Percentiles rank a stretch among this genome's conserved stretches.
These are phyloP conservation scores for Batillaria attramentaria DNA, from an alignment of 1,140 invertebrate genomes.

Conservation along the genomic window DNA sequence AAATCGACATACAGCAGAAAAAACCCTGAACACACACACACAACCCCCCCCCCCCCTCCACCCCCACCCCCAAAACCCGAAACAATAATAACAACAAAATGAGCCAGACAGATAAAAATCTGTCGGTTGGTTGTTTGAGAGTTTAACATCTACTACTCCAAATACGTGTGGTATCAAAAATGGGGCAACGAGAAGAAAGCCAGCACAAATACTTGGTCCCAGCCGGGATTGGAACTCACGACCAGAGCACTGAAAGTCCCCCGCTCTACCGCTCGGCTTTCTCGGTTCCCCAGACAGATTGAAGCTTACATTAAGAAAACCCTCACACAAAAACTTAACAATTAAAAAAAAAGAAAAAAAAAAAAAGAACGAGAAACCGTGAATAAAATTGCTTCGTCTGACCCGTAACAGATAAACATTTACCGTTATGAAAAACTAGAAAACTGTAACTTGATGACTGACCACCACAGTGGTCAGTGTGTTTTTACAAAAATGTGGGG, in stretches of 20 bases:
- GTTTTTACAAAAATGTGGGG: neutral
- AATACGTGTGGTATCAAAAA: no score
- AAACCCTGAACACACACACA: no score
- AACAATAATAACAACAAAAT: no score
- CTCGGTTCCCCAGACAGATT: neutral
- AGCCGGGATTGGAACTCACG: neutral
- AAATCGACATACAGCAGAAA: no score
- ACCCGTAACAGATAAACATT: neutral
- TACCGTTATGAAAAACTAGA: neutral
- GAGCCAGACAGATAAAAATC: no score
- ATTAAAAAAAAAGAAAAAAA: neutral
- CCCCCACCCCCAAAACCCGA: no score
- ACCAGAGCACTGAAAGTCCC: neutral
- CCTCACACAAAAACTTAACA: neutral
- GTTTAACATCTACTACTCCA: no score
- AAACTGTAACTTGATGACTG: neutral
- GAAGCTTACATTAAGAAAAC: neutral
- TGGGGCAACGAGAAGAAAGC: neutral
- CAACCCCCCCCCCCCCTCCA: no score
- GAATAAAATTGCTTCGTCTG: neutral
- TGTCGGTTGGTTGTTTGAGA: no score
- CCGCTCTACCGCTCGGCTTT: neutral
- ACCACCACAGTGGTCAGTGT: neutral
- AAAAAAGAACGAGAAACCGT: neutral
- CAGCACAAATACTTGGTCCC: neutral